Base-by-base conservation (phyloP, 2,888 invertebrate species). In the Drosophila incognita region DNA sequence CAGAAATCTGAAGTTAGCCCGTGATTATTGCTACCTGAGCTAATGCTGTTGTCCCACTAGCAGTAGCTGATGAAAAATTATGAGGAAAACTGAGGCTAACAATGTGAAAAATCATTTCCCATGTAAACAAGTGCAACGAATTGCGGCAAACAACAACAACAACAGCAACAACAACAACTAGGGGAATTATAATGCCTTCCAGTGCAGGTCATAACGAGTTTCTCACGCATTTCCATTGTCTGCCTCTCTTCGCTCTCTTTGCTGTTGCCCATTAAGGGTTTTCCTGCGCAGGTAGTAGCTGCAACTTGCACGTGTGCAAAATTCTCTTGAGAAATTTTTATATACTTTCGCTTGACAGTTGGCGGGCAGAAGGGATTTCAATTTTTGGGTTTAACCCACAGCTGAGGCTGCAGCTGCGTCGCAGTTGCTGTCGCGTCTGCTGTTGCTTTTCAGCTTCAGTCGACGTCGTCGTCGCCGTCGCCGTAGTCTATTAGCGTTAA, bases 41-140 rank as follows among this genome's bases (percentile, higher is more conserved):
- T 18, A 38, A 18, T 49, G 29, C 5, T 49, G n/a, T 52, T 52
- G 31, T 10, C 52, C 31, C 18, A 21, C 33, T 21, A 46, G 36
- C 75, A 46, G 69, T 77, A 70, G 69, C 76, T 62, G n/a, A 54
- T 33, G 48, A 46, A 24, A 65, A 70, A 74, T 81, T 81, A 81
- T 65, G 67, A 60, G 75, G 80, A 81, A 81, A 76, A 68, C 60
- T 51, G 18, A 24, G 10, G 48, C 68, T 36, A 72, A 77, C 81
- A 68, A 75, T 66, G 73, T 71, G 86, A 65, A 80, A 84, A 79
- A 69, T 68, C 66, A 74, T 81, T 87, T 89, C 86, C 83, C 87
- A 87, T 83, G 88, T 82, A 87, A 89, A 89, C 87, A 87, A 87
- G 87, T 87, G 87, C 87, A 87, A 76, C 89, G 79, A 83, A 84